Evolutionary conservation across 2,888 invertebrate species (phyloP).

Genomic region (Argyresthia goedartella): DNA sequence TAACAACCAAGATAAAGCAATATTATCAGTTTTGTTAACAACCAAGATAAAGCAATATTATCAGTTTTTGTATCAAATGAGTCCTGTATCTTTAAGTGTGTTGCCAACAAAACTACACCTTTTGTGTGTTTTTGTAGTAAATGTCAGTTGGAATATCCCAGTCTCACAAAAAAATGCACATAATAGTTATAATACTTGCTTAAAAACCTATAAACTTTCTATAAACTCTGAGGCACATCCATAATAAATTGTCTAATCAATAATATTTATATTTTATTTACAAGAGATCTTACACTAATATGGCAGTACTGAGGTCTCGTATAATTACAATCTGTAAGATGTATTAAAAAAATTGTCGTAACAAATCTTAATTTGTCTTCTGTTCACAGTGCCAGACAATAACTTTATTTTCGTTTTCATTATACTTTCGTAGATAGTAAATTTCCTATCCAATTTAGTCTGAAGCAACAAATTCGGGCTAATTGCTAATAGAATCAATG

Average conservation of each 20-base stretch:
- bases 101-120: no score
- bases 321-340: slow-evolving; percentile 10
- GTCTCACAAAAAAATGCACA: background rate
- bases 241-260: slow-evolving; percentile 2
- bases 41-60: no score
- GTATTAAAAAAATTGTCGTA: slow-evolving; percentile 12
- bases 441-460: no score
- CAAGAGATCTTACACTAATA: slow-evolving; percentile 48
- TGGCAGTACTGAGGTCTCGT: slow-evolving; percentile 64
- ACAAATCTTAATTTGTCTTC: slow-evolving; percentile 17
- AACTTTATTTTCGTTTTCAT: slow-evolving; percentile 1
- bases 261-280: slow-evolving; percentile 28
- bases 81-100: no score
- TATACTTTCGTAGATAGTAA: no score
- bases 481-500: no score
- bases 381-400: slow-evolving; percentile 6
- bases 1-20: no score
- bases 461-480: no score
- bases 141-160: background rate
- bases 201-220: slow-evolving; percentile 12
- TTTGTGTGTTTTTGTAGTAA: no score
- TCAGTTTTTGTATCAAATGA: no score
- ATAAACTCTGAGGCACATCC: slow-evolving; percentile 66
- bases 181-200: background rate
- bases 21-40: no score